Evolutionary conservation across 2,797 vertebrate species (phyloP), one percentile per base, ranked within the genome.

Genomic region (Parotocinclus haroldoi): DNA sequence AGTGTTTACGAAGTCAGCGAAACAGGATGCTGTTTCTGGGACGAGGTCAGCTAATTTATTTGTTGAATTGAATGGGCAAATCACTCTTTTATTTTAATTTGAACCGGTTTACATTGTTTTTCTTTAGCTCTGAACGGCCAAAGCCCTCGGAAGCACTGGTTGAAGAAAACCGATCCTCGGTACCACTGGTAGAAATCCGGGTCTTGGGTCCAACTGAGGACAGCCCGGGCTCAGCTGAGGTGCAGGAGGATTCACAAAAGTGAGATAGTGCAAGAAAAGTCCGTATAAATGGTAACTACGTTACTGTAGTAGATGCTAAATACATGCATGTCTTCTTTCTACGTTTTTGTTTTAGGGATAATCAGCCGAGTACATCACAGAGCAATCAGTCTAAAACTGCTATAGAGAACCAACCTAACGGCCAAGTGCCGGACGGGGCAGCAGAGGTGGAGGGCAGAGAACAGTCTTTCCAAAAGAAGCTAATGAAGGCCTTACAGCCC

Each of bases 391-490:
- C 37, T 17, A 42, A 52, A 17, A 10, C 13, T 38, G 18, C 4
- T 14, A 42, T 7, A 12, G 48, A 7, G 1, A 64, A 27, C 3
- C 59, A 59, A 54, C 44, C 45, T 1, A 4, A 49, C 1, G 44
- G 37, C n/a, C 64, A 72, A 10, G 38, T 0, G 0, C 58, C 76
- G 9, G 63, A 37, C 4, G 19, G 10, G 4, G 61, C 58, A 50
- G 37, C 57, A 5, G 39, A 50, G 1, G n/a, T 10, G 10, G 58
- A 7, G 4, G 63, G 14, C 36, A 83, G 72, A 67, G 52, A 80
- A 60, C 49, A 64, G 27, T 57, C 49, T 0, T 90, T 90, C 64
- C 78, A 87, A 10, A 74, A 80, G 73, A 87, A 76, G 73, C 72
- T 89, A 1, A 79, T 68, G 79, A 80, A 82, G 3, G 68, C 68